Base-by-base conservation (phyloP, 2,888 invertebrate species). In the Blastobasis adustella region DNA sequence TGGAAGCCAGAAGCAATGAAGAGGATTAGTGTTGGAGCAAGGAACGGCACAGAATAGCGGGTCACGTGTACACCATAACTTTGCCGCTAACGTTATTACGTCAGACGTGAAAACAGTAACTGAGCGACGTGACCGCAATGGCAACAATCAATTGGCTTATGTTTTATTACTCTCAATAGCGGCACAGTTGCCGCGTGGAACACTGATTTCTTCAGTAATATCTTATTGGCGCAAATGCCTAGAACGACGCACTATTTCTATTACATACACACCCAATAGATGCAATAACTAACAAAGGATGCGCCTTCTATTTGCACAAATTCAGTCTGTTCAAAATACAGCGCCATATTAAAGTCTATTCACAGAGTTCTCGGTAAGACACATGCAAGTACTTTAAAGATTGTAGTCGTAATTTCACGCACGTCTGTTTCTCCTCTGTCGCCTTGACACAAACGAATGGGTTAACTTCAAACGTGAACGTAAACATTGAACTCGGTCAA, bases 91-190 rank as follows among this genome's bases (percentile, higher is more conserved):
- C 82, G 79, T 83, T 82, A 85, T 86, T 85, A 86, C 83, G 76
- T 84, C 77, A 83, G 83, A 81, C 82, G 82, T 82, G 84, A 85
- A 87, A 86, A 87, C 82, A 85, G 84, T 84, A 83, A 87, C 84
- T 79, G 82, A 75, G 76, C 78, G 72, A 86, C 87, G 87, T 87
- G 87, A 85, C 81, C 82, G 77, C 82, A 84, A 82, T 87, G 75
- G 73, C 75, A 87, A 87, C 78, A 84, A 85, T 87, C 86, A 87
- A 86, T 87, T 82, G 79, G 67, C 71, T 76, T 68, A 73, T 78
- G 72, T 79, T 84, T 85, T 82, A 84, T 83, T 80, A 74, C 73
- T 68, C 56, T 58, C 72, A 66, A 69, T 58, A 54, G 54, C 64
- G 59, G 57, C 64, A 64, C 59, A 63, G 57, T 61, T 65, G 66